Conservation (phyloP, 2,888 invertebrate genomes). For the Nemotelus nigrinus region DNA sequence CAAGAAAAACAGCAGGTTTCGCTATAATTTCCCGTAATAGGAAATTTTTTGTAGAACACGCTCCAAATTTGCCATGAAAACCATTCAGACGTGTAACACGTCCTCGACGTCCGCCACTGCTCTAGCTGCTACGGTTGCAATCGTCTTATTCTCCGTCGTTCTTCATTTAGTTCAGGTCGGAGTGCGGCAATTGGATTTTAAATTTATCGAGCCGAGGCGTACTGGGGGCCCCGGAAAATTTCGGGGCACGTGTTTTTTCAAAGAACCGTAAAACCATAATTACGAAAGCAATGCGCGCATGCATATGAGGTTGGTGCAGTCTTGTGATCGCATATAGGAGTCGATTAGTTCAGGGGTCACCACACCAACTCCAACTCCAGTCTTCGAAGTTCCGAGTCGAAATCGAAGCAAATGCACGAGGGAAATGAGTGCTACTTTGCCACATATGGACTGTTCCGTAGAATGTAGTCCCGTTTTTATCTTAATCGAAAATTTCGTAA, state of each 20-base stretch:
- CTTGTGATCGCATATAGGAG: not conserved
- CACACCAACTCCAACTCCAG: not conserved
- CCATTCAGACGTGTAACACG: slow-evolving; percentile 15
- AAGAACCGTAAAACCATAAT: slow-evolving; percentile 15
- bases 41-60: not conserved
- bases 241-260: slow-evolving; percentile 27
- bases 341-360: slow-evolving; percentile 24
- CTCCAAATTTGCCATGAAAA: slow-evolving; percentile 20
- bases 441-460: too few species aligned
- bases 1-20: slow-evolving; percentile 1
- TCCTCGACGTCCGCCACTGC: not conserved
- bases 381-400: not conserved
- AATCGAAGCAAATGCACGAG: not conserved
- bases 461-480: slow-evolving; percentile 28
- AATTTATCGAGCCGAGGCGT: not conserved
- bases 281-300: not conserved
- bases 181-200: not conserved
- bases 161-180: too few species aligned
- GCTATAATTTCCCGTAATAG: not conserved
- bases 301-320: not conserved
- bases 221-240: not conserved
- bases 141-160: too few species aligned
- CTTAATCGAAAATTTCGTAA: slow-evolving; percentile 39
- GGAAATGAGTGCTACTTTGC: not conserved
- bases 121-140: too few species aligned